Percentiles rank a stretch among this genome's conserved stretches.
Conservation (phyloP, 1,140 invertebrate genomes). For the Caenorhabditis latens region DNA sequence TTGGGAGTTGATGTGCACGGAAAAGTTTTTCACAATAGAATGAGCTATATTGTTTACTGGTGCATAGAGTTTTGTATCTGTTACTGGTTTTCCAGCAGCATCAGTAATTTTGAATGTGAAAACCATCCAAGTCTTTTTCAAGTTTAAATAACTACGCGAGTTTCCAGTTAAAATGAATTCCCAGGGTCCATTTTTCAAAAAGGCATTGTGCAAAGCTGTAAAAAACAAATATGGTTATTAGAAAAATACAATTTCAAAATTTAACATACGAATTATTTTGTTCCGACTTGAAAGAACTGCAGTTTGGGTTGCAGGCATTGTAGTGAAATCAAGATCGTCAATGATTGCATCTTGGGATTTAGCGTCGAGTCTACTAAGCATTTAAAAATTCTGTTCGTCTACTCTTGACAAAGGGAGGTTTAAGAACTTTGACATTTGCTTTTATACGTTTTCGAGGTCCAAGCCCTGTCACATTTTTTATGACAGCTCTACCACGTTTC, state of each 20-base stretch:
- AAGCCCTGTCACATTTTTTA: background rate
- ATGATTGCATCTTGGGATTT: background rate
- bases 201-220: background rate
- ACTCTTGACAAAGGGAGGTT: slow-evolving; percentile 1
- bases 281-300: background rate
- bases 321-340: background rate
- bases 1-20: slow-evolving; percentile 3
- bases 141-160: background rate
- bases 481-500: background rate
- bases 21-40: slow-evolving; percentile 16
- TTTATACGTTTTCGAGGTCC: background rate
- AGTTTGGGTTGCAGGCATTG: background rate
- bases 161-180: background rate
- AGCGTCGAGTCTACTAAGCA: slow-evolving; percentile 1
- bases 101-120: background rate
- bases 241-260: background rate
- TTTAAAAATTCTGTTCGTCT: slow-evolving; percentile 2
- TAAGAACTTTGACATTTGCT: background rate
- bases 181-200: slow-evolving; percentile 3
- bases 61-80: background rate
- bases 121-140: slow-evolving; percentile 7
- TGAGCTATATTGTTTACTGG: background rate
- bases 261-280: background rate
- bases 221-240: background rate
- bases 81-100: background rate